A percentile compares a stretch with the other conserved stretches of the same genome.
phyloP scores from a whole-genome alignment of 2,888 invertebrate genomes.

The Zaprionus obscuricornis region DNA sequence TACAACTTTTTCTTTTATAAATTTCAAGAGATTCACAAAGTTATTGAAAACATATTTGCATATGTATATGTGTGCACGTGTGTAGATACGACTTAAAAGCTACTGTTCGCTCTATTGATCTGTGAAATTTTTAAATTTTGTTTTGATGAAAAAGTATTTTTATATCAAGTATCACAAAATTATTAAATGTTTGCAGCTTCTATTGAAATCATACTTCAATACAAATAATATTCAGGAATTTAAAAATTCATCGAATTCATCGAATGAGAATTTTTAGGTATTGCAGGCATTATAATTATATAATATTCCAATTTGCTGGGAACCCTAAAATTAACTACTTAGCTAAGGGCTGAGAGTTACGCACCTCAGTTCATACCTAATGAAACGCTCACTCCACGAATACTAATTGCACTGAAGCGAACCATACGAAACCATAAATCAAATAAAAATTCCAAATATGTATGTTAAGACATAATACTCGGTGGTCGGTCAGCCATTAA shows the following conservation, averaged over 20 bases:
- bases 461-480: slow-evolving; percentile 39
- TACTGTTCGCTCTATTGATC: slow-evolving; percentile 12
- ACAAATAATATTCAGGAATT: too few relatives aligned
- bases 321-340: slow-evolving; percentile 61
- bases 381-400: slow-evolving; percentile 56
- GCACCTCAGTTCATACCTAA: slow-evolving; percentile 63
- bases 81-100: too few relatives aligned
- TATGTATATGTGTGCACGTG: too few relatives aligned
- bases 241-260: too few relatives aligned
- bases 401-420: slow-evolving; percentile 46
- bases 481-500: slow-evolving; percentile 28
- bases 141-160: neutral
- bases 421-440: slow-evolving; percentile 64
- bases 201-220: too few relatives aligned
- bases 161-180: neutral
- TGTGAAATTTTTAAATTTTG: slow-evolving; percentile 19
- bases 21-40: slow-evolving; percentile 1
- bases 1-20: neutral
- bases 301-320: slow-evolving; percentile 23
- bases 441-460: slow-evolving; percentile 69
- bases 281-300: slow-evolving; percentile 51
- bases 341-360: slow-evolving; percentile 58
- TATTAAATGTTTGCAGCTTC: neutral
- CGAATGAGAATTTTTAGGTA: too few relatives aligned
- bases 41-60: too few relatives aligned